Evolutionary conservation across 2,113 vertebrate species (phyloP).

Genomic region (zebrafish (Danio rerio)): GRCz12tu NC_133177.1:35542501-35543000

Average conservation of each 20-base stretch:
- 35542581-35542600: neutral
- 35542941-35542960: neutral
- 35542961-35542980: neutral
- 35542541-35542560: too few species aligned
- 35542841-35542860: neutral
- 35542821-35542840: neutral
- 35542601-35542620: neutral
- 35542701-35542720: conserved; percentile 36
- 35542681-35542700: conserved; percentile 42
- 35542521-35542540: too few species aligned
- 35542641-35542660: neutral
- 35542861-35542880: neutral
- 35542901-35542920: neutral
- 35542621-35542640: neutral
- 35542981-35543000: too few species aligned
- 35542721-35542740: conserved; percentile 31
- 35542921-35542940: neutral
- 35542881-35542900: neutral
- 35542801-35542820: neutral
- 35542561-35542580: neutral
- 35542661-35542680: neutral
- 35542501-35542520: too few species aligned
- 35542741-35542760: conserved; percentile 30
- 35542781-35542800: neutral
- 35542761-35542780: neutral